A percentile compares a stretch with the other conserved stretches of the same genome.
Evolutionary conservation across 2,888 invertebrate species (phyloP).

Genomic region (Apamea anceps): DNA sequence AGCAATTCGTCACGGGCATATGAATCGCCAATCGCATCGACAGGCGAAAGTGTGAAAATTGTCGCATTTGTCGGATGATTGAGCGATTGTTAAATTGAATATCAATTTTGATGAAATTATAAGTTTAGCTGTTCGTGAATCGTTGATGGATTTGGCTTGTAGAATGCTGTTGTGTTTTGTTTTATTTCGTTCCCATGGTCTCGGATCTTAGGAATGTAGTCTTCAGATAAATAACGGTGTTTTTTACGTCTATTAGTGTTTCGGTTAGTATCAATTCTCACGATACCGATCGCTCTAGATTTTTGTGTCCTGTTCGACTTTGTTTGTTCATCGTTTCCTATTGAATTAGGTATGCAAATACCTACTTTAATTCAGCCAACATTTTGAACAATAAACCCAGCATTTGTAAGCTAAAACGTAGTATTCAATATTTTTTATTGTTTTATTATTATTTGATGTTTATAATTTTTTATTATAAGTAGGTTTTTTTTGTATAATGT

Average conservation of each 20-base stretch:
- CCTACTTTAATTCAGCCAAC: not conserved
- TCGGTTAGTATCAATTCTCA: slow-evolving; percentile 34
- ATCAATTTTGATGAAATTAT: slow-evolving; percentile 27
- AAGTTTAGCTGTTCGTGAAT: not conserved
- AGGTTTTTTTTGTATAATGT: not conserved
- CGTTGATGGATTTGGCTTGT: not conserved
- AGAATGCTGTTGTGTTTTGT: slow-evolving; percentile 31
- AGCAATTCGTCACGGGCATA: slow-evolving; percentile 53
- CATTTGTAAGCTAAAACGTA: not conserved
- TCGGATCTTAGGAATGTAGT: slow-evolving; percentile 42
- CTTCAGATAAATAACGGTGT: slow-evolving; percentile 27
- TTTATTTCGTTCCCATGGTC: slow-evolving; percentile 45
- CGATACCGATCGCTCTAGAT: slow-evolving; percentile 26
- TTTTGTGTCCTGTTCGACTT: slow-evolving; percentile 1
- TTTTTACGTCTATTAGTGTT: slow-evolving; percentile 41
- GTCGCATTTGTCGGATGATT: slow-evolving; percentile 18
- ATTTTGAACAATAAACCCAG: not conserved
- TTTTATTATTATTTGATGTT: not conserved
- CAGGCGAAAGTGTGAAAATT: slow-evolving; percentile 58
- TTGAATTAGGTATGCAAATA: not conserved
- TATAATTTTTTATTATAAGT: not conserved
- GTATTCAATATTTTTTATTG: not conserved
- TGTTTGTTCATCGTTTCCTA: not conserved
- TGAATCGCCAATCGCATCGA: slow-evolving; percentile 27
- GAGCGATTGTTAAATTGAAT: slow-evolving; percentile 29